phyloP scores from a whole-genome alignment of 2,888 invertebrate genomes.

The Drosophila diplacantha region DNA sequence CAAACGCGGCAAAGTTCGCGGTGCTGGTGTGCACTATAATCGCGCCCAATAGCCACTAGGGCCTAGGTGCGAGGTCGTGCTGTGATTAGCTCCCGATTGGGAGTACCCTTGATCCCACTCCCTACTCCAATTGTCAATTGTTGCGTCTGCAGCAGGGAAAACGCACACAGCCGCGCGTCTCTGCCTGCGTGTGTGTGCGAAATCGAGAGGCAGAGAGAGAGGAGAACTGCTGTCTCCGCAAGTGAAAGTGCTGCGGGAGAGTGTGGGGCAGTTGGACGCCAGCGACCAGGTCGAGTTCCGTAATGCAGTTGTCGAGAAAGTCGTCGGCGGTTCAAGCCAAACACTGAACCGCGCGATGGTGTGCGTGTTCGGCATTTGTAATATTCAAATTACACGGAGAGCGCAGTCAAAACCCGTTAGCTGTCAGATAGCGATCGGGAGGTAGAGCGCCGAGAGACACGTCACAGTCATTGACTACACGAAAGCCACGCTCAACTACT shows the following conservation, averaged over 20 bases:
- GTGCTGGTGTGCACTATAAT: constrained; percentile 42
- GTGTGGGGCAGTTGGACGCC: constrained; percentile 30
- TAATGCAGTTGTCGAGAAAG: constrained; percentile 53
- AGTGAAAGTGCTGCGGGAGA: constrained; percentile 67
- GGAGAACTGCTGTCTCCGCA: constrained; percentile 19
- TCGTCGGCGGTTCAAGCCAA: constrained; percentile 25
- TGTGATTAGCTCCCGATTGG: constrained; percentile 2
- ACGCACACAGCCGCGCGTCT: constrained; percentile 13
- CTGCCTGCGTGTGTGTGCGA: constrained; percentile 23
- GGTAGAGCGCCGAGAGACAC: constrained; percentile 47
- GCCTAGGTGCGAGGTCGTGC: constrained; percentile 3
- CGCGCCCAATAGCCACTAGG: constrained; percentile 7
- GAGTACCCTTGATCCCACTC: background rate
- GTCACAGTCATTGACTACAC: constrained; percentile 53
- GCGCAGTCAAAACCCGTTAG: constrained; percentile 61
- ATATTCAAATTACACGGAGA: constrained; percentile 49
- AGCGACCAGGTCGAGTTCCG: constrained; percentile 49
- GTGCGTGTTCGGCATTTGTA: constrained; percentile 27
- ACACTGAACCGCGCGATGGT: constrained; percentile 12
- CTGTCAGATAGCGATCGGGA: constrained; percentile 24
- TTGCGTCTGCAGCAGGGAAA: constrained; percentile 46
- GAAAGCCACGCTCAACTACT: constrained; percentile 25
- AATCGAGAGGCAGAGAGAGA: constrained; percentile 42
- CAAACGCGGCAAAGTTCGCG: constrained; percentile 68
- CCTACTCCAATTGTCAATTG: constrained; percentile 52